Base-by-base conservation (phyloP, 1,140 invertebrate species). In the Panagrolaimus sp. region DNA sequence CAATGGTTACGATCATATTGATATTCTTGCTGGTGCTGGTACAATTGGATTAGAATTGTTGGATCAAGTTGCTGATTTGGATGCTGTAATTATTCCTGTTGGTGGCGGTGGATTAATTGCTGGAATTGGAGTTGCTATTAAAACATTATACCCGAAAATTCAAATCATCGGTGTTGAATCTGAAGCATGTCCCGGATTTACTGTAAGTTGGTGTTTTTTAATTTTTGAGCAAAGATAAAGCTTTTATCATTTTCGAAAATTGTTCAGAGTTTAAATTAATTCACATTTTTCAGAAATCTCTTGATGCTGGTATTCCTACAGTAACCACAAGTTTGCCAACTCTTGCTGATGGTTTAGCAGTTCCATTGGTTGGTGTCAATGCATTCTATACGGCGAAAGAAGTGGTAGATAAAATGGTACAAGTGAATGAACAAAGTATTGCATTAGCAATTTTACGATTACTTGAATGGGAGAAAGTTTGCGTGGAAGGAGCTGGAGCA, bases 1-100 rank as follows among this genome's bases (percentile, higher is more conserved):
- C 55, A 77, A 77, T 63, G 76, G 76, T 2, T 77, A 76, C 81
- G 92, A 94, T 83, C 91, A 94, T 84, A 91, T 91, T 0, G 88
- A 93, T 76, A 92, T 94, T 58, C 89, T 95, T 84, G 91, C 92
- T 2, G 93, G 92, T 0, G 91, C 93, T 84, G 92, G 92, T 7
- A 94, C 92, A 0, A 88, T 93, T 74, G 93, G 91, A 1, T 80
- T 94, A 71, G 93, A 95, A 84, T 93, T 94, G 63, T 80, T 92
- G 1, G 90, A 94, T 83, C 83, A 86, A 8, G 63, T 76, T 6
- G 38, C 69, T 14, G 46, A 78, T 47, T 46, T 86, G 7, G 85
- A 87, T 74, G 85, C 85, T 15, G 82, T 85, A 69, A 75, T 87
- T 12, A 88, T 95, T 8, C 92, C 92, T 0, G 89, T 93, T 1